phyloP scores from a whole-genome alignment of 1,140 invertebrate species.

The Zaprionus africanus region DNA sequence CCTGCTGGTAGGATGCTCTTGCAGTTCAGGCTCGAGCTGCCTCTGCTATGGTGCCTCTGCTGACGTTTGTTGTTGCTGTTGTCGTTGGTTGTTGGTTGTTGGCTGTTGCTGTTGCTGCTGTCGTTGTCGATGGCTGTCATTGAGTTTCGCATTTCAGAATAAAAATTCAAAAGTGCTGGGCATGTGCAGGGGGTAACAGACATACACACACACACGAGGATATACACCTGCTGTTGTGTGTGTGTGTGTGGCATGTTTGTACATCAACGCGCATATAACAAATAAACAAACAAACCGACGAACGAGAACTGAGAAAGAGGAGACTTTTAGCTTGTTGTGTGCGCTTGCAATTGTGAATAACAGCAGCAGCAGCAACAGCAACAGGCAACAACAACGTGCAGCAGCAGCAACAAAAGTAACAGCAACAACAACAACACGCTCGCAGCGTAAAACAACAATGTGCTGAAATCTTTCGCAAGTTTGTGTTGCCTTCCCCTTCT shows the following conservation, averaged over 20 bases:
- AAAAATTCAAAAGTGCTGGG: conserved; percentile 64
- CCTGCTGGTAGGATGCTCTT: conserved; percentile 1
- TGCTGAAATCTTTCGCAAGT: conserved; percentile 60
- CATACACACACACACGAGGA: conserved; percentile 26
- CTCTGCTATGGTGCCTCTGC: conserved; percentile 20
- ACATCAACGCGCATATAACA: conserved; percentile 66
- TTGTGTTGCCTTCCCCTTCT: conserved; percentile 30
- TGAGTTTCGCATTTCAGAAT: conserved; percentile 69
- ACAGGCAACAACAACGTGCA: conserved; percentile 36
- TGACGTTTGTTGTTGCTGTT: conserved; percentile 18
- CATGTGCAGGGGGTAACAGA: conserved; percentile 37
- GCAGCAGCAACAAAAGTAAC: conserved; percentile 32
- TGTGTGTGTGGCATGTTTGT: conserved; percentile 58
- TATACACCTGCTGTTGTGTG: conserved; percentile 23
- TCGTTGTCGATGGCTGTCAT: conserved; percentile 64
- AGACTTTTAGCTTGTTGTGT: conserved; percentile 62
- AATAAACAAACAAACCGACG: conserved; percentile 53
- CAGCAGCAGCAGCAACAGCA: conserved; percentile 44
- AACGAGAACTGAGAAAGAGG: conserved; percentile 39
- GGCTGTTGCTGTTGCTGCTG: conserved; percentile 19
- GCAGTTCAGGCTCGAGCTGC: background rate
- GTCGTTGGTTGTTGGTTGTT: conserved; percentile 1
- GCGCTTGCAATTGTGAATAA: conserved; percentile 64
- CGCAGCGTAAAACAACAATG: conserved; percentile 58
- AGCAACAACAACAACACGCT: conserved; percentile 25